These are phyloP conservation scores for Syngnathus scovelli DNA, from an alignment of 2,113 vertebrate species.

Conservation along the genomic window DNA sequence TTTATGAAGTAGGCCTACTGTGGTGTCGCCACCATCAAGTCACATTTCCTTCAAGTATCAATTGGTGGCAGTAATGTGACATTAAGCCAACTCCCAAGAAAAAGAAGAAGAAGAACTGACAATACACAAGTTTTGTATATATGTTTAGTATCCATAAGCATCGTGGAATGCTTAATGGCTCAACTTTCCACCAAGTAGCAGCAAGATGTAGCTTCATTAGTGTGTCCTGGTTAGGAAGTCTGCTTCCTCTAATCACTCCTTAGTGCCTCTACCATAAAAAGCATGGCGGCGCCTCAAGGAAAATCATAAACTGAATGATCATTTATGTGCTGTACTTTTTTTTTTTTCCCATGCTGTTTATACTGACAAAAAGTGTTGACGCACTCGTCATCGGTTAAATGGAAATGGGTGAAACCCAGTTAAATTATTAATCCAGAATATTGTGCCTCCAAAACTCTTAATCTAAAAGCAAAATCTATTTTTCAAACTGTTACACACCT, in stretches of 20 bases:
- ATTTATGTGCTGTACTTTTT: neutral
- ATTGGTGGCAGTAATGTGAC: no score
- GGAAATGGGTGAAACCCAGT: no score
- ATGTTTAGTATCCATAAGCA: conserved; percentile 43
- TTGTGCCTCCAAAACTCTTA: neutral
- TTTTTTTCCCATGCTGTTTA: neutral
- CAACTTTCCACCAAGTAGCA: conserved; percentile 7
- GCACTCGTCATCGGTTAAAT: no score
- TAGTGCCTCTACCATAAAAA: conserved; percentile 17
- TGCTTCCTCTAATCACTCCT: conserved; percentile 24
- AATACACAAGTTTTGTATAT: no score
- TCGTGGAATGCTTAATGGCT: conserved; percentile 19
- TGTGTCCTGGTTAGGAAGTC: conserved; percentile 4
- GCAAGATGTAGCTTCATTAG: conserved; percentile 48
- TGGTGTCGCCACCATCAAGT: no score
- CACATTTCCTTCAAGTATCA: no score
- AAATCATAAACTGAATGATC: neutral
- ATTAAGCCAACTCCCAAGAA: no score
- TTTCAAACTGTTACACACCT: neutral
- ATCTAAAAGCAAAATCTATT: neutral
- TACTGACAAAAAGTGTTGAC: no score
- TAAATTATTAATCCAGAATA: no score
- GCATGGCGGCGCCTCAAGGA: neutral
- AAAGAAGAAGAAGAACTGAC: no score
- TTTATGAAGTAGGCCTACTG: no score